Conservation (phyloP, 2,113 vertebrate genomes). For the Zeus faber region DNA sequence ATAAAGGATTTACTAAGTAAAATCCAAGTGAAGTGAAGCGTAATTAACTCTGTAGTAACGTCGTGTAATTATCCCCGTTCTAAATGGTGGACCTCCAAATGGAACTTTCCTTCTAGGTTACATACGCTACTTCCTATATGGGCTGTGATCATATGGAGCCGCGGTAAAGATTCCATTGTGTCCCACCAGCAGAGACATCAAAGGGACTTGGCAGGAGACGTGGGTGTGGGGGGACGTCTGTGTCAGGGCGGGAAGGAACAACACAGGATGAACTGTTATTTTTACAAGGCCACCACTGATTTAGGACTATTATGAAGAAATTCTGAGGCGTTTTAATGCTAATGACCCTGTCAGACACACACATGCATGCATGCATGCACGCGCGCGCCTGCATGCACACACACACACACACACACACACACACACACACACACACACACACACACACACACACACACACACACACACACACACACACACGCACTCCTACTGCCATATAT, state of each 20-base stretch:
- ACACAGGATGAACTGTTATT: conserved; percentile 59
- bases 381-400: background rate
- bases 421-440: conserved; percentile 8
- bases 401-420: conserved; percentile 58
- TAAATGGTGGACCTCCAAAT: too few species aligned
- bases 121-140: too few species aligned
- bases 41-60: too few species aligned
- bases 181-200: conserved; percentile 56
- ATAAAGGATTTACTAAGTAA: too few species aligned
- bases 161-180: conserved; percentile 56
- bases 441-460: conserved; percentile 63
- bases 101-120: too few species aligned
- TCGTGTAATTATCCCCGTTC: too few species aligned
- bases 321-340: conserved; percentile 34
- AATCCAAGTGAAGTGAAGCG: too few species aligned
- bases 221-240: background rate
- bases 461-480: conserved; percentile 81
- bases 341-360: conserved; percentile 1
- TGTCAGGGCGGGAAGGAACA: conserved; percentile 43
- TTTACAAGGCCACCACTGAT: conserved; percentile 50
- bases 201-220: conserved; percentile 47
- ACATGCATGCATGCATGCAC: conserved; percentile 68
- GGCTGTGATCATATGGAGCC: conserved; percentile 67
- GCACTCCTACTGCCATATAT: conserved; percentile 21
- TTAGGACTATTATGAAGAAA: conserved; percentile 51